phyloP scores from a whole-genome alignment of 2,888 invertebrate species.

The Ecliptopera silaceata region DNA sequence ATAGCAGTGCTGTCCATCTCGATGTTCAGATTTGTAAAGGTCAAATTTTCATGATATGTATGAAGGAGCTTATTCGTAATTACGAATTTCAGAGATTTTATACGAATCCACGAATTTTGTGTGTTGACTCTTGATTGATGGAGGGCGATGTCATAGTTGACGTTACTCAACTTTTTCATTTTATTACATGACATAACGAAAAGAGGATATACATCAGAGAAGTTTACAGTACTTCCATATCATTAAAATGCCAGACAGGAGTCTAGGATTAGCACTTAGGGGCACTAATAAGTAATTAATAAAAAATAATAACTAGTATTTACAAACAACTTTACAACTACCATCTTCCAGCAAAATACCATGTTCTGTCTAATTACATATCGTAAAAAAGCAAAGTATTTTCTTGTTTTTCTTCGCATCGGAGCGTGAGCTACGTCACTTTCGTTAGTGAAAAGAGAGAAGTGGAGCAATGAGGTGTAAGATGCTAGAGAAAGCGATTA shows the following conservation, averaged over 20 bases:
- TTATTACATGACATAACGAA: background rate
- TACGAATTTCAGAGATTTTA: constrained; percentile 3
- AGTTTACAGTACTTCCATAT: no score
- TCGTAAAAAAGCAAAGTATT: constrained; percentile 18
- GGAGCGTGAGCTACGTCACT: constrained; percentile 14
- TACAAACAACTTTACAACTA: no score
- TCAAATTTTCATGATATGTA: constrained; percentile 28
- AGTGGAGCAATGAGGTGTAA: constrained; percentile 1
- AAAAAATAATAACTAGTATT: no score
- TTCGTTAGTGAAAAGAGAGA: constrained; percentile 21
- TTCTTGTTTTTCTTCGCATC: constrained; percentile 16
- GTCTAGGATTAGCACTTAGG: no score
- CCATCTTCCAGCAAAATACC: constrained; percentile 1
- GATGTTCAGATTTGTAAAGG: background rate
- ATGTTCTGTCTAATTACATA: constrained; percentile 14
- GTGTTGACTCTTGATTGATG: constrained; percentile 11
- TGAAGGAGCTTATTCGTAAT: constrained; percentile 5
- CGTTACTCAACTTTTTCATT: background rate
- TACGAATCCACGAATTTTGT: constrained; percentile 5
- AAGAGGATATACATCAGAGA: background rate
- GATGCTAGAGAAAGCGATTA: background rate
- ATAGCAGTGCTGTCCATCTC: constrained; percentile 21
- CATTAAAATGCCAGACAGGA: no score
- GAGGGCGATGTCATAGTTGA: constrained; percentile 13
- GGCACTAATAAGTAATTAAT: no score